A percentile compares a stretch with the other conserved stretches of the same genome.
phyloP scores from a whole-genome alignment of 2,888 invertebrate genomes.

The Nomada ruficornis region DNA sequence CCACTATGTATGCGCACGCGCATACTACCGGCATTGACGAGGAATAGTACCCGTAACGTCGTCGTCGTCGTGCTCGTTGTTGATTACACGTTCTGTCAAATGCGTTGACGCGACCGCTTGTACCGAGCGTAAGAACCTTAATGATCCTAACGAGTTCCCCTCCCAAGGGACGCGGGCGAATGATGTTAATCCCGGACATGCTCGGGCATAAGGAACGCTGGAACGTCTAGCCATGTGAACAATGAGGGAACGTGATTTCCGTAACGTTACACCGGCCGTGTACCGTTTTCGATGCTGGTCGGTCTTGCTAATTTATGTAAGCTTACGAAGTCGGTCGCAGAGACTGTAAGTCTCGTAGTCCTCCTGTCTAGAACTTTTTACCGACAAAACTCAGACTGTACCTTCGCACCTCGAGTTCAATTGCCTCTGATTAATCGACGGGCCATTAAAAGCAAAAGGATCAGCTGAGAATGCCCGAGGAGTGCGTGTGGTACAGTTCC shows the following conservation, averaged over 20 bases:
- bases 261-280: constrained; percentile 9
- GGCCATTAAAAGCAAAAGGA: no score
- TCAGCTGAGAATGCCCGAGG: no score
- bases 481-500: neutral
- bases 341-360: no score
- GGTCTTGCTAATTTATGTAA: neutral
- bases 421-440: no score
- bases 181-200: constrained; percentile 54
- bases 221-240: constrained; percentile 27
- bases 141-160: constrained; percentile 53
- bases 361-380: no score
- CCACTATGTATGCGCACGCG: neutral
- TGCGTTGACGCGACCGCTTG: constrained; percentile 37
- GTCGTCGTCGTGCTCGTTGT: constrained; percentile 23
- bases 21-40: constrained; percentile 8
- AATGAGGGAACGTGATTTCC: constrained; percentile 35
- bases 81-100: constrained; percentile 50
- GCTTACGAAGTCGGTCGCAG: neutral
- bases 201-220: constrained; percentile 1
- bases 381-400: no score
- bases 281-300: constrained; percentile 10
- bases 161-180: constrained; percentile 21
- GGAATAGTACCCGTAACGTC: constrained; percentile 16
- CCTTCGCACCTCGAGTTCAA: no score
- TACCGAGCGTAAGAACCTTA: constrained; percentile 47